Evolutionary conservation across 2,888 invertebrate species (phyloP), one percentile per base, ranked within the genome.

Genomic region (Lasioglossum figueresi): DNA sequence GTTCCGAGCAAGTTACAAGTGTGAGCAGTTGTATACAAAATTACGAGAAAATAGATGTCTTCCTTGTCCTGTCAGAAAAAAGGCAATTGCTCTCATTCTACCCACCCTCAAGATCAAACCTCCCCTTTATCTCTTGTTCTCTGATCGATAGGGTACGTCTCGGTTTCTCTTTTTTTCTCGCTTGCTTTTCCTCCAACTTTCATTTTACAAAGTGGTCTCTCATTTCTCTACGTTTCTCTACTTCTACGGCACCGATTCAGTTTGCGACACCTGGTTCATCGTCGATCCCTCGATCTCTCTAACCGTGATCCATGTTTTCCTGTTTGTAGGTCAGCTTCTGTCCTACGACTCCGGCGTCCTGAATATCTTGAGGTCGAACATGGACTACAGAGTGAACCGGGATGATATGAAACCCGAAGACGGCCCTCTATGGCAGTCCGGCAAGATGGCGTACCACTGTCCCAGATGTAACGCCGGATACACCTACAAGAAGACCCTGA

Each of bases 401-500:
- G 80, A 79, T 66, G 90, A 85, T 12, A 84, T 84, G n/a, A 89
- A 91, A 31, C 85, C 85, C 27, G 93, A 92, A 80, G 92, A 93
- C 19, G 93, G 90, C 2, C 82, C 91, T 0, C 88, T 91, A 56
- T 94, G 93, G 93, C 91, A 92, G 12, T 77, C 90, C 0, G 91
- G 90, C n/a, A 94, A 90, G 80, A 91, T 92, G 90, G 82, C 92
- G 19, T 95, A 94, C 82, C 92, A 94, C 74, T 95, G 95, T 91
- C 95, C 95, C 0, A 92, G 94, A 31, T 95, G 95, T 88, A 94
- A 94, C 83, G 95, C 95, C 34, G 93, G 93, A 0, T 95, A 95
- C 88, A 94, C 95, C 23, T 94, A 95, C 85, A 93, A 94, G 87
- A 94, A 95, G 79, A 95, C 95, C 23, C 91, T 95, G 76, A 95